A percentile compares a stretch with the other conserved stretches of the same genome.
phyloP scores from a whole-genome alignment of 2,113 vertebrate genomes.

The Erythrocebus patas region DNA sequence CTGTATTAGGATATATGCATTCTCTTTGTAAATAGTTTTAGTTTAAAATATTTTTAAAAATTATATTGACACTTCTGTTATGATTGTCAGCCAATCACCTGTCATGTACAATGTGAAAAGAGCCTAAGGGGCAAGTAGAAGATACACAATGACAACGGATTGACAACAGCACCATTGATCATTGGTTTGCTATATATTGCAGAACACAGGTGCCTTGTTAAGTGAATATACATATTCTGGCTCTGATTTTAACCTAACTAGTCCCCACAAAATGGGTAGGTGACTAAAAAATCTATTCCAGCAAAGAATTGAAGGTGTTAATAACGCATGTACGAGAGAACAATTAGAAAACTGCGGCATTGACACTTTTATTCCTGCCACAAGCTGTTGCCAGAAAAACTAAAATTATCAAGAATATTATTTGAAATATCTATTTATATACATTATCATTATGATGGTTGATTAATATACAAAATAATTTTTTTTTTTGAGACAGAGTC shows the following conservation, averaged over 20 bases:
- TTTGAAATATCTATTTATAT: neutral
- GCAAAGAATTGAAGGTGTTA: neutral
- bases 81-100: neutral
- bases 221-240: neutral
- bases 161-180: neutral
- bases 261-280: neutral
- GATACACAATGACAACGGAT: neutral
- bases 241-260: neutral
- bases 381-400: neutral
- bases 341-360: neutral
- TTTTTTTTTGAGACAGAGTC: too few relatives aligned
- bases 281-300: neutral
- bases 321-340: neutral
- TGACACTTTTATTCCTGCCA: neutral
- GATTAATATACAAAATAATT: neutral
- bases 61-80: neutral
- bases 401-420: constrained; percentile 17
- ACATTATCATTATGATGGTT: neutral
- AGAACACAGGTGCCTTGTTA: neutral
- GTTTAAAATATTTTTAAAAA: neutral
- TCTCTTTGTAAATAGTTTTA: neutral
- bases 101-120: neutral
- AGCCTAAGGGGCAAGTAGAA: neutral
- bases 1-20: neutral
- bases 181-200: neutral